Percentiles rank a stretch among this genome's conserved stretches.
Evolutionary conservation across 2,113 vertebrate genomes (phyloP).

Genomic region (Xiphophorus hellerii): DNA sequence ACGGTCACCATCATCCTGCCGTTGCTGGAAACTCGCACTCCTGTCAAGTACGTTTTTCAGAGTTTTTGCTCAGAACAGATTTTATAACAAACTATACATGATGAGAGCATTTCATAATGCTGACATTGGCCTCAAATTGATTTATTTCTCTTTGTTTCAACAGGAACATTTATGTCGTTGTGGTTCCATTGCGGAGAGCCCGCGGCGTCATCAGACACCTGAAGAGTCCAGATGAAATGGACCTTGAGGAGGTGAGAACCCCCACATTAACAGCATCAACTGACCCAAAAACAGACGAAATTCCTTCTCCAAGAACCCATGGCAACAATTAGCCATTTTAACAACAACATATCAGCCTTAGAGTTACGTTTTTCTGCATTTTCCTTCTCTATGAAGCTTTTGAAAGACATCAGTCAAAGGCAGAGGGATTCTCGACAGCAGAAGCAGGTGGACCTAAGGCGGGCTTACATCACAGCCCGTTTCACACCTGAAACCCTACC

Average conservation of each 20-base stretch:
- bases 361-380: constrained; percentile 18
- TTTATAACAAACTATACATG: not conserved
- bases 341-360: constrained; percentile 41
- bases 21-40: constrained; percentile 84
- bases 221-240: constrained; percentile 96
- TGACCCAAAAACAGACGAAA: constrained; percentile 27
- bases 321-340: constrained; percentile 36
- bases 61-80: not conserved
- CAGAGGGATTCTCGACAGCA: constrained; percentile 90
- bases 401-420: constrained; percentile 89
- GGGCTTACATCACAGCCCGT: constrained; percentile 92
- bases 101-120: not conserved
- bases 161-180: constrained; percentile 94
- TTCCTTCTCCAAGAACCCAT: constrained; percentile 30
- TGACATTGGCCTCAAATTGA: constrained; percentile 15
- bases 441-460: constrained; percentile 88
- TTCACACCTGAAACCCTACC: constrained; percentile 88
- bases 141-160: constrained; percentile 29
- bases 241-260: constrained; percentile 91
- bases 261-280: constrained; percentile 28
- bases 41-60: constrained; percentile 84
- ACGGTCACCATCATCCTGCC: constrained; percentile 90
- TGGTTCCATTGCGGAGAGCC: constrained; percentile 91
- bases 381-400: constrained; percentile 75
- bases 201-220: constrained; percentile 85